phyloP scores from a whole-genome alignment of 2,113 vertebrate genomes.

The Toxotes jaculatrix region DNA sequence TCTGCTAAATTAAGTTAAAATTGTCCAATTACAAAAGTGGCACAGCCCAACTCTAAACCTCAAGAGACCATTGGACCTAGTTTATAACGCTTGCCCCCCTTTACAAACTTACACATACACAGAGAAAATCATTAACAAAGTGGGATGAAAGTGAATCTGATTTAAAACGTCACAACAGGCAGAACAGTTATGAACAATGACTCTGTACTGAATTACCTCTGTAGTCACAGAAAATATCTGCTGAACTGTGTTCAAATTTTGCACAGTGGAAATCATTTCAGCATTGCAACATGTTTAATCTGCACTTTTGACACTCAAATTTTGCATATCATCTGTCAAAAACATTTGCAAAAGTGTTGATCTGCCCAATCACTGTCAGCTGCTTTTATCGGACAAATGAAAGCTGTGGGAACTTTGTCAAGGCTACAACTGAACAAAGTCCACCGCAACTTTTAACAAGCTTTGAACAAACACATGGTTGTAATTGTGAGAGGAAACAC shows the following conservation, averaged over 20 bases:
- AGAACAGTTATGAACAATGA: neutral
- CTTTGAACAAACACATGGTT: constrained; percentile 48
- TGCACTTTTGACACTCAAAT: neutral
- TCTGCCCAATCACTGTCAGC: constrained; percentile 18
- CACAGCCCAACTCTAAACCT: constrained; percentile 44
- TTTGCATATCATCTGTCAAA: constrained; percentile 9
- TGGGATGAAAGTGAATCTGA: neutral
- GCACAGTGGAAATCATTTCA: constrained; percentile 4
- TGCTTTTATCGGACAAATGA: constrained; percentile 33
- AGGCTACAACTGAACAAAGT: constrained; percentile 56
- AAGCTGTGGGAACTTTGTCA: constrained; percentile 56
- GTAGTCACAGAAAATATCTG: neutral
- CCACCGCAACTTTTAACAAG: constrained; percentile 37
- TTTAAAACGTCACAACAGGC: neutral
- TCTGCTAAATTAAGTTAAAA: constrained; percentile 59
- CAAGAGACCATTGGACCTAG: constrained; percentile 56
- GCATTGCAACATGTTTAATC: neutral
- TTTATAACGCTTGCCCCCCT: constrained; percentile 59
- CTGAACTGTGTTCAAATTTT: neutral
- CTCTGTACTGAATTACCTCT: neutral
- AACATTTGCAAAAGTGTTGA: constrained; percentile 19
- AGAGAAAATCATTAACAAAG: neutral
- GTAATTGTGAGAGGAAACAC: constrained; percentile 42
- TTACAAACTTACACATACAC: constrained; percentile 7
- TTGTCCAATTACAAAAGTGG: constrained; percentile 66